Evolutionary conservation across 2,888 invertebrate genomes (phyloP), one percentile per base, ranked within the genome.

Genomic region (Sarcophaga caerulescens): DNA sequence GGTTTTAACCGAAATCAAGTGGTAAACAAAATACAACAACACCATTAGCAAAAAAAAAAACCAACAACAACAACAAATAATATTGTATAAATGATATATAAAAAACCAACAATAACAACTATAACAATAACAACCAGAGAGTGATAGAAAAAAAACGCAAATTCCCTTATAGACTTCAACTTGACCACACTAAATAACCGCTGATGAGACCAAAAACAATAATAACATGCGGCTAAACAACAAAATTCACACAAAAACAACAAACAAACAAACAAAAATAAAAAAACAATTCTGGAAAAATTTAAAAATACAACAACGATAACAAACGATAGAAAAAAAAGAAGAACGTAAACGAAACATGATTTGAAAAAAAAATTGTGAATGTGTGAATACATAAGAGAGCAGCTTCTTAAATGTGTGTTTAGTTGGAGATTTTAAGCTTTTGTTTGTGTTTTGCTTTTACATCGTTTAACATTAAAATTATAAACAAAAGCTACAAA

Each of bases 121-220:
- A 35, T 35, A 35, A 73, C 47, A 57, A 47, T 23, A 76, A 52
- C 59, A 45, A 81, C 68, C 17, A 59, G 62, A 66, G 25, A 35
- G 35, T 1, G 35, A 35, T 6, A 47, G 4, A 63, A 76, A 77
- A 59, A 45, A 52, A 63, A 76, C 25, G 17, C 23, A 76, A 84
- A 81, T 84, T 84, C 84, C 78, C 74, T 80, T 83, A 78, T 81
- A 78, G 86, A 84, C 84, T 84, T 78, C 77, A 86, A 86, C 81
- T 84, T 75, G 75, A 86, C 86, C 86, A 60, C 85, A 85, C 73
- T 85, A 76, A 88, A 82, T 78, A 84, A 87, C 88, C 88, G 88
- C 87, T 84, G 88, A 87, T 88, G 88, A 85, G 87, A 88, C 88
- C 88, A 81, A 81, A 86, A 88, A 88, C 84, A 87, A 87, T 85